These are phyloP conservation scores for Oscarella lobularis DNA, from an alignment of 37 sponge, comb jelly and placozoan species.

Conservation along the genomic window DNA sequence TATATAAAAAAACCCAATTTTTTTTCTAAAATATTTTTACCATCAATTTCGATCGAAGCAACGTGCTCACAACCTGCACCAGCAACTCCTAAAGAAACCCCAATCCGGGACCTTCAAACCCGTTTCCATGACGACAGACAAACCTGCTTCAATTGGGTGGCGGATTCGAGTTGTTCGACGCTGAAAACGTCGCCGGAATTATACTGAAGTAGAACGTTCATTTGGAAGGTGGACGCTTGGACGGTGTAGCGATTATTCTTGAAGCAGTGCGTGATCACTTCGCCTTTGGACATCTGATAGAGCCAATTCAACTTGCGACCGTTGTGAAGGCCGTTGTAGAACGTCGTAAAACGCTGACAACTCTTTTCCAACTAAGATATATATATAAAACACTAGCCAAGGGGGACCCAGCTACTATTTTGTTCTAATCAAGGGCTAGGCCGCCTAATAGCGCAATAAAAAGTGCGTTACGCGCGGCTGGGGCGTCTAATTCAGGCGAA, in stretches of 20 bases:
- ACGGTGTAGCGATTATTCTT: constrained; percentile 75
- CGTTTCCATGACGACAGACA: too few species aligned
- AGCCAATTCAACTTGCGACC: constrained; percentile 95
- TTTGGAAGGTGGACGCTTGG: constrained; percentile 93
- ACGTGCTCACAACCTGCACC: not conserved
- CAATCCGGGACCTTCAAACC: too few species aligned
- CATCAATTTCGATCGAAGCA: not conserved
- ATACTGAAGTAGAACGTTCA: constrained; percentile 80
- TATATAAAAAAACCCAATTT: too few species aligned
- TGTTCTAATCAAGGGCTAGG: too few species aligned
- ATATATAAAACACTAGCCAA: too few species aligned
- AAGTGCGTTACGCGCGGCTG: too few species aligned
- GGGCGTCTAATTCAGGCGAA: too few species aligned
- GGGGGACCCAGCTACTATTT: too few species aligned
- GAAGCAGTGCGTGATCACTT: constrained; percentile 74
- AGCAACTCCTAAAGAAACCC: too few species aligned
- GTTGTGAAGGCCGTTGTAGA: constrained; percentile 88
- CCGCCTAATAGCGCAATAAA: too few species aligned
- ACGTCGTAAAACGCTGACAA: constrained; percentile 53
- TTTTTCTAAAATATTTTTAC: too few species aligned
- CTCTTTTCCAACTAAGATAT: constrained; percentile 69
- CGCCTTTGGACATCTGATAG: constrained; percentile 79
- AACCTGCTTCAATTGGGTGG: constrained; percentile 49
- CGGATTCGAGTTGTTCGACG: constrained; percentile 39
- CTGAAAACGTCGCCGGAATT: constrained; percentile 45